These are phyloP conservation scores for Mus minutoides DNA, from an alignment of 2,797 vertebrate genomes.

Conservation along the genomic window DNA sequence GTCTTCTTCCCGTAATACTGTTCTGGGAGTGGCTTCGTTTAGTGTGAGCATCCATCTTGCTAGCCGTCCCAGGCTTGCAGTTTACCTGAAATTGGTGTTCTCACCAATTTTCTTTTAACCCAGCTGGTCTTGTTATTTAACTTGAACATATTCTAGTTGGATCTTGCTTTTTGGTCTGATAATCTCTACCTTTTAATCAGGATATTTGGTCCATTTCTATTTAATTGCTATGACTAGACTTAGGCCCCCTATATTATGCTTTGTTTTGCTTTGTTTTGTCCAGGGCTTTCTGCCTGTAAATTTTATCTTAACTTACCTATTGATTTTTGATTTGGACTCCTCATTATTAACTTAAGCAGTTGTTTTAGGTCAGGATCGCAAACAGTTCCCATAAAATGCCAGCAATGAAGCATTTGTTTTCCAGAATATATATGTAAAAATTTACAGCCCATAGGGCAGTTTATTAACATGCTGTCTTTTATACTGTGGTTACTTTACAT, in stretches of 20 bases:
- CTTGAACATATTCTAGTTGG: not conserved
- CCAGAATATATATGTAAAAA: not conserved
- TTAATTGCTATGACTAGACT: not conserved
- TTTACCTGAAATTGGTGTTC: not conserved
- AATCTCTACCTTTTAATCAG: constrained; percentile 6
- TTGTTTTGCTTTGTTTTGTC: not conserved
- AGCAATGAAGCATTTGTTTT: not conserved
- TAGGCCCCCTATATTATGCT: not conserved
- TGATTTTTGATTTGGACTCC: not conserved
- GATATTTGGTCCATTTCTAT: not conserved
- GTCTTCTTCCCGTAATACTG: not conserved
- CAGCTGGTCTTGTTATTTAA: not conserved
- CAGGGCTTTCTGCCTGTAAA: not conserved
- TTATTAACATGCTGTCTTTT: not conserved
- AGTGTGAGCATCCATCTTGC: not conserved
- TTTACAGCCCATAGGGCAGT: not conserved
- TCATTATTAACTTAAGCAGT: constrained; percentile 1
- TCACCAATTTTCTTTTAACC: not conserved
- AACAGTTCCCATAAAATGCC: not conserved
- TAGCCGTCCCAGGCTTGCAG: not conserved
- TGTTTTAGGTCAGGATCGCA: constrained; percentile 5
- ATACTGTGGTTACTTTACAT: not conserved
- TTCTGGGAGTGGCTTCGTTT: not conserved
- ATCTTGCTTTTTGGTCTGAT: constrained; percentile 17
- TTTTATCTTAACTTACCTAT: constrained; percentile 8